Evolutionary conservation across 1,140 invertebrate genomes (phyloP), one percentile per base, ranked within the genome.

Genomic region (Subanguina moxae): DNA sequence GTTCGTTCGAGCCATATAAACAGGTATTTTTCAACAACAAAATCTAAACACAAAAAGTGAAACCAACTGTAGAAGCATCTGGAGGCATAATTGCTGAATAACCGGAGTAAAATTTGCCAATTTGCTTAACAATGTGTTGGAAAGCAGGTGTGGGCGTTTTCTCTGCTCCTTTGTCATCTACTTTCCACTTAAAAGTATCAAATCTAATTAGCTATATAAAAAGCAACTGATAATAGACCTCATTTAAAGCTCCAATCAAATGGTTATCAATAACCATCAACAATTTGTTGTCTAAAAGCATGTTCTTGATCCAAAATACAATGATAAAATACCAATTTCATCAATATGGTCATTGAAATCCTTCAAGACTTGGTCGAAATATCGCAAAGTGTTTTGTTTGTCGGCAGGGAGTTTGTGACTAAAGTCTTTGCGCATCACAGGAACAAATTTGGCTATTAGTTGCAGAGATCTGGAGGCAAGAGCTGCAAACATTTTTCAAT

Each of bases 71-170:
- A 83, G 76, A 80, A 78, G 52, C 85, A 42, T 78, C 64, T n/a
- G 75, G 63, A 17, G 84, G 83, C 64, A 85, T 72, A 42, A 86
- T 77, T 48, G 84, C 84, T 23, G 82, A 74, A 61, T 97, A 88
- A 25, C 92, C 92, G 85, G 95, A 92, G 82, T 97, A 91, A 62
- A 96, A 85, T 85, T 94, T 94, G 3, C 89, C 88, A 80, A 96
- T 86, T 83, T 94, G 91, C 76, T 84, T 85, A 62, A 91, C 93
- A 78, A 97, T 91, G 84, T 89, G 90, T 70, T 91, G 88, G 84
- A 97, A 95, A 76, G 89, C 89, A 77, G 89, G 88, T 1, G 94
- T 97, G 32, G 94, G 94, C 72, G 96, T 90, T 1, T 94, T 93
- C 25, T 93, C 92, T 38, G 94, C 94, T 73, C 95, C 90, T 1